These are phyloP conservation scores for Zaprionus capensis DNA, from an alignment of 1,140 invertebrate species.

Conservation along the genomic window DNA sequence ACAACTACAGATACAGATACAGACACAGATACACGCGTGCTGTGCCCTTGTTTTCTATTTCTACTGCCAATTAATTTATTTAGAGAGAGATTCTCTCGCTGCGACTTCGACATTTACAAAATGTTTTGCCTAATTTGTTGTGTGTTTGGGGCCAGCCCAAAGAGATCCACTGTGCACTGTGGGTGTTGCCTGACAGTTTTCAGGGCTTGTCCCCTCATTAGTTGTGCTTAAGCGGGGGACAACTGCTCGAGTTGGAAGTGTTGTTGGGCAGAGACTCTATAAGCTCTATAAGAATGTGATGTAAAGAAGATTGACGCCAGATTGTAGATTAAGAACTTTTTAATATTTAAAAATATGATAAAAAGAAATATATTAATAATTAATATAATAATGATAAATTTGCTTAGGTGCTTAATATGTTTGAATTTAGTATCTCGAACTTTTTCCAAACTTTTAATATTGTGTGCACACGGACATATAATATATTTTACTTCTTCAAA, in stretches of 20 bases:
- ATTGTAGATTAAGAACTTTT: neutral
- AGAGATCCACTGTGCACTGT: slow-evolving; percentile 41
- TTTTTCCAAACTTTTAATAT: no score
- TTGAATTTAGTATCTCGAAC: no score
- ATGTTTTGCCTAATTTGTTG: slow-evolving; percentile 80
- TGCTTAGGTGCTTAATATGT: no score
- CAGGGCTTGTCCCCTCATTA: slow-evolving; percentile 76
- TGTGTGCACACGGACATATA: no score
- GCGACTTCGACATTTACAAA: slow-evolving; percentile 76
- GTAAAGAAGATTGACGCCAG: neutral
- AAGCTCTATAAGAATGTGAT: slow-evolving; percentile 33
- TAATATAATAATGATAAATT: neutral
- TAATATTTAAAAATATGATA: neutral
- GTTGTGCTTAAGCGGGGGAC: slow-evolving; percentile 62
- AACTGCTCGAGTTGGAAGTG: neutral
- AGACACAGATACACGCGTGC: slow-evolving; percentile 41
- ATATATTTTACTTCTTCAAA: no score
- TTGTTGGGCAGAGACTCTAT: slow-evolving; percentile 11
- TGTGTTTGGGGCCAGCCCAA: slow-evolving; percentile 2
- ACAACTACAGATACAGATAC: slow-evolving; percentile 22
- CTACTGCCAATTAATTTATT: slow-evolving; percentile 70
- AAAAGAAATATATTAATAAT: neutral
- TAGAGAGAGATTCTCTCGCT: slow-evolving; percentile 21
- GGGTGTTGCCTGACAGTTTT: slow-evolving; percentile 79
- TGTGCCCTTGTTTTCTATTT: slow-evolving; percentile 36